Evolutionary conservation across 2,797 vertebrate genomes (phyloP).

Genomic region (Gymnothorax javanicus): DNA sequence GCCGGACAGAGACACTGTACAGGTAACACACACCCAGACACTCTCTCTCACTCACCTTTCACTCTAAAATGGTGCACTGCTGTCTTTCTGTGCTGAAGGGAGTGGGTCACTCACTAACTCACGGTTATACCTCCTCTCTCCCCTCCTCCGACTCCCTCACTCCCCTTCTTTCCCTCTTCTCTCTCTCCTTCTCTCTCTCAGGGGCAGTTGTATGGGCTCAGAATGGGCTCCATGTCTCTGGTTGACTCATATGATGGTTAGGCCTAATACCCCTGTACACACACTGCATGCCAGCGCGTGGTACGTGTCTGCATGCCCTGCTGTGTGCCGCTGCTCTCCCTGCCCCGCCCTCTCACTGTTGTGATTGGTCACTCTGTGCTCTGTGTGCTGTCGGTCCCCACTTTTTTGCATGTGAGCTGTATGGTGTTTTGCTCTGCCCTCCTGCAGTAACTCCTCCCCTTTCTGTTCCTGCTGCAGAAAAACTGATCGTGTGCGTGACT

Average conservation of each 20-base stretch:
- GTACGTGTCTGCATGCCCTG: conserved; percentile 69
- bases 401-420: background rate
- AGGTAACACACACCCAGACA: conserved; percentile 74
- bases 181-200: conserved; percentile 64
- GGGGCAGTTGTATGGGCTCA: conserved; percentile 78
- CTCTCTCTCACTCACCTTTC: background rate
- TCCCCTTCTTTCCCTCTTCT: conserved; percentile 45
- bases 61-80: background rate
- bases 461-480: conserved; percentile 57
- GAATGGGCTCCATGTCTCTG: conserved; percentile 75
- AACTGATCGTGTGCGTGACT: conserved; percentile 78
- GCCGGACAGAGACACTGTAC: conserved; percentile 80
- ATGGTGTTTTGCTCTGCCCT: background rate
- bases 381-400: background rate
- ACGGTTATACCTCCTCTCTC: conserved; percentile 34
- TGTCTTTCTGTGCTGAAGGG: background rate
- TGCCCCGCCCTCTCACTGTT: background rate
- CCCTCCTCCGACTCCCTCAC: conserved; percentile 49
- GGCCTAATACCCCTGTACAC: conserved; percentile 65
- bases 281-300: conserved; percentile 79
- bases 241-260: conserved; percentile 82
- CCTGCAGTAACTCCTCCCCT: background rate
- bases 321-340: conserved; percentile 38
- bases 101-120: conserved; percentile 36
- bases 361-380: conserved; percentile 18